Conservation (phyloP, 2,888 invertebrate genomes). For the Lymantria dispar region DNA sequence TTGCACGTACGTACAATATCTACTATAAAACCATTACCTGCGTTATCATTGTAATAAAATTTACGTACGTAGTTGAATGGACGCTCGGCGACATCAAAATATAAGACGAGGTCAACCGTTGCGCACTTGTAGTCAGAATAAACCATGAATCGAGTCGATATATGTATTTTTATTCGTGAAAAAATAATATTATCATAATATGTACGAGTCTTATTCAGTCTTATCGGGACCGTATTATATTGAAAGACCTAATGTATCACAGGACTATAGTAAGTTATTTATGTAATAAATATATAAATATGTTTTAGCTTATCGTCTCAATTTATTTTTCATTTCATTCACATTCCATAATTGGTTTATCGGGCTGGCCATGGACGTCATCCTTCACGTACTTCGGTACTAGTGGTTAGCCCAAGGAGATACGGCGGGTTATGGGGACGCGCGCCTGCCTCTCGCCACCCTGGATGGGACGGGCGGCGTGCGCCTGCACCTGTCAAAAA, state of each 20-base stretch:
- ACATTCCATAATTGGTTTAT: too few relatives aligned
- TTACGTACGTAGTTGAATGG: conserved; percentile 43
- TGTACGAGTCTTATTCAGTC: conserved; percentile 40
- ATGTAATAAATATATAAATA: background rate
- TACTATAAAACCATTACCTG: conserved; percentile 24
- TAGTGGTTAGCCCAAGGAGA: too few relatives aligned
- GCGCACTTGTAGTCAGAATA: conserved; percentile 38
- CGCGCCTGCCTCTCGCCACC: too few relatives aligned
- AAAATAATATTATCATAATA: conserved; percentile 21
- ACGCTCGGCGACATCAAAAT: conserved; percentile 44
- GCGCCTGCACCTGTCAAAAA: too few relatives aligned
- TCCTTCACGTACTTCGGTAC: too few relatives aligned
- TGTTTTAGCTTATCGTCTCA: too few relatives aligned
- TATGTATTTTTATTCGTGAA: conserved; percentile 21
- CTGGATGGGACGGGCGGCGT: too few relatives aligned
- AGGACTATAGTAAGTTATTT: conserved; percentile 50
- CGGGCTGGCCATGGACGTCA: too few relatives aligned
- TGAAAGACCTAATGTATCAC: conserved; percentile 43
- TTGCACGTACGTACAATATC: conserved; percentile 11
- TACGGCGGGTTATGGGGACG: too few relatives aligned
- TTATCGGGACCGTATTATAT: conserved; percentile 49
- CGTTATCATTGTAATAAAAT: conserved; percentile 47
- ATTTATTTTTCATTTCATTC: too few relatives aligned
- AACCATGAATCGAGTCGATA: conserved; percentile 46
- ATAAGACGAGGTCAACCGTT: conserved; percentile 47